These are phyloP conservation scores for Lepidurus arcticus DNA, from an alignment of 1,140 invertebrate species.

Conservation along the genomic window DNA sequence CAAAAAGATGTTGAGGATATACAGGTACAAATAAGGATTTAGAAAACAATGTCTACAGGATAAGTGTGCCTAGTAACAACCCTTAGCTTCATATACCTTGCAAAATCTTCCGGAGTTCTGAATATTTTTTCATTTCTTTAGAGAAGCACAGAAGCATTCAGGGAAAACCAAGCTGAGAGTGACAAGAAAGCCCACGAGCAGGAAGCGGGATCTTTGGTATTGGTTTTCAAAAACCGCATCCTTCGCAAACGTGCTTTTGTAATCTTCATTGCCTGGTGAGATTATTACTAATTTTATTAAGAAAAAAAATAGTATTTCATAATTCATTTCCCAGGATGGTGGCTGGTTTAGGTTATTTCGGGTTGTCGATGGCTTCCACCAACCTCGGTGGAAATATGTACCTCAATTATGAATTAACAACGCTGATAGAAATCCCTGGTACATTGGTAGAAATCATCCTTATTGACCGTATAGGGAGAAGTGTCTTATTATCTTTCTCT, in stretches of 20 bases:
- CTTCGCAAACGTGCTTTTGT: conserved; percentile 24
- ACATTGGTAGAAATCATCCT: conserved; percentile 30
- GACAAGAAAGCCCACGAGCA: background rate
- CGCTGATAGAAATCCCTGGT: conserved; percentile 33
- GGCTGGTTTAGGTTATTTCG: conserved; percentile 24
- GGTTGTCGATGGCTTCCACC: conserved; percentile 16
- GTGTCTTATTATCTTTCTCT: conserved; percentile 15
- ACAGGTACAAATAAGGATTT: background rate
- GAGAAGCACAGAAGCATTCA: background rate
- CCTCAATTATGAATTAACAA: background rate
- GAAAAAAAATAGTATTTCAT: background rate
- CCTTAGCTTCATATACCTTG: background rate
- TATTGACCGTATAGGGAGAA: conserved; percentile 32
- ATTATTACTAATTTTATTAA: conserved; percentile 2
- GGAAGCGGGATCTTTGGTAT: background rate
- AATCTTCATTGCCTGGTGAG: conserved; percentile 29
- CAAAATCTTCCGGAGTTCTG: conserved; percentile 6
- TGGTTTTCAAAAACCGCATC: conserved; percentile 22
- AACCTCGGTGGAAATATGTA: background rate
- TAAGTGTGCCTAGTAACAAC: too few species aligned
- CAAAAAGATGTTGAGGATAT: background rate
- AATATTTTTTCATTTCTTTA: background rate
- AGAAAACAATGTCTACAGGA: background rate
- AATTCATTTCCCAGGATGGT: background rate
- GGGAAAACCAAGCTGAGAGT: conserved; percentile 20